phyloP scores from a whole-genome alignment of 1,140 invertebrate genomes.

The Drosophila ficusphila region DNA sequence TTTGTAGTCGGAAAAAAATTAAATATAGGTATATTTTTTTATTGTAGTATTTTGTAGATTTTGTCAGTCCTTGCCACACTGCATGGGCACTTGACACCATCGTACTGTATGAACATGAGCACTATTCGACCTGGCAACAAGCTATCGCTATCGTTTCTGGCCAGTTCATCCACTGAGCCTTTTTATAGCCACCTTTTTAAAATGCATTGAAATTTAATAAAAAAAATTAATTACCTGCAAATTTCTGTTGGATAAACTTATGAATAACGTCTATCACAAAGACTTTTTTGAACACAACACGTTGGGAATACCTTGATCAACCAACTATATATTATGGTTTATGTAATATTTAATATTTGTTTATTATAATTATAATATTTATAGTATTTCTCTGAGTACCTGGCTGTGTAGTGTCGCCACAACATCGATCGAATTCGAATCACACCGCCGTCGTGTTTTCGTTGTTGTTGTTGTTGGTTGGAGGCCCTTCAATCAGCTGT shows the following conservation, averaged over 20 bases:
- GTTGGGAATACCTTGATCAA: too few relatives aligned
- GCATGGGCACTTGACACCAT: conserved; percentile 59
- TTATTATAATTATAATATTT: too few relatives aligned
- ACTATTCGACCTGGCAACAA: conserved; percentile 56
- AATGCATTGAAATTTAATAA: neutral
- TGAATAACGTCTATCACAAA: too few relatives aligned
- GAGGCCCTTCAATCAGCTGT: conserved; percentile 79
- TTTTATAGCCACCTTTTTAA: neutral
- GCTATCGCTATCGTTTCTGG: conserved; percentile 52
- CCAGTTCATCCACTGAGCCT: conserved; percentile 15
- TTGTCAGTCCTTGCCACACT: conserved; percentile 22
- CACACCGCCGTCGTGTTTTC: conserved; percentile 29
- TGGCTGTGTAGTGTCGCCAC: conserved; percentile 21
- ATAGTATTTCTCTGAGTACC: neutral
- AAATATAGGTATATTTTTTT: too few relatives aligned
- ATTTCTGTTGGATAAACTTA: too few relatives aligned
- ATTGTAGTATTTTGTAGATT: neutral
- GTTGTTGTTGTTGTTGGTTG: conserved; percentile 33
- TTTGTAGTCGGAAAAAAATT: too few relatives aligned
- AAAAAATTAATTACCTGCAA: neutral
- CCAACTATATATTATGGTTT: too few relatives aligned
- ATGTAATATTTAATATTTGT: too few relatives aligned
- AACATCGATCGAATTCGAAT: conserved; percentile 71
- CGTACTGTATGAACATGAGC: conserved; percentile 33
- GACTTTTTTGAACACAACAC: too few relatives aligned